phyloP scores from a whole-genome alignment of 2,888 invertebrate genomes.

The Timema cristinae region DNA sequence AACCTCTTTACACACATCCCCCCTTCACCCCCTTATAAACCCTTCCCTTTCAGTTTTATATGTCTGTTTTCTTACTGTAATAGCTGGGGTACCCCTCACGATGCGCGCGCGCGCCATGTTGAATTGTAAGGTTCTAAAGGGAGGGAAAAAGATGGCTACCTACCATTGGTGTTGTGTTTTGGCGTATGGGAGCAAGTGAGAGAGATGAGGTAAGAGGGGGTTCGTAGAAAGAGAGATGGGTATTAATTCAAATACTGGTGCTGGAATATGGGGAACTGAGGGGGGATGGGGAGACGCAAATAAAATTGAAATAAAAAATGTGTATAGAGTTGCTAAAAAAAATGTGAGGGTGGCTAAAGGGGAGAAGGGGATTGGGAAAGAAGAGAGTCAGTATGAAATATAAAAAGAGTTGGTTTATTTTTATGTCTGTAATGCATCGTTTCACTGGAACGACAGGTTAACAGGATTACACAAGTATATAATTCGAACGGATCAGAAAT shows the following conservation, averaged over 20 bases:
- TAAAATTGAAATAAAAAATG: conserved; percentile 16
- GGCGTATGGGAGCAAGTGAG: conserved; percentile 1
- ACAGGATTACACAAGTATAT: conserved; percentile 12
- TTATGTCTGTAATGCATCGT: conserved; percentile 16
- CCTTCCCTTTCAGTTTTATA: conserved; percentile 51
- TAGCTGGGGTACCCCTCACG: conserved; percentile 45
- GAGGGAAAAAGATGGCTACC: conserved; percentile 30
- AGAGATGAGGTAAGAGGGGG: conserved; percentile 13
- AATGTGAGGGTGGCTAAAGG: no score
- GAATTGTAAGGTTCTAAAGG: conserved; percentile 43
- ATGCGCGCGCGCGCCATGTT: conserved; percentile 44
- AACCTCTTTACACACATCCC: conserved; percentile 42
- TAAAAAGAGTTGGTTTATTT: conserved; percentile 12
- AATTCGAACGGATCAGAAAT: neutral
- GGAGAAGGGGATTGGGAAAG: conserved; percentile 8
- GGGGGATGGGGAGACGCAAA: conserved; percentile 11
- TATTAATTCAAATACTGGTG: conserved; percentile 28
- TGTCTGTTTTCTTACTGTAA: conserved; percentile 56
- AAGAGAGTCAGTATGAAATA: conserved; percentile 8
- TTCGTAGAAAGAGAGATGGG: conserved; percentile 17
- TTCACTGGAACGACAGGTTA: conserved; percentile 11
- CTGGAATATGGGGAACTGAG: conserved; percentile 21
- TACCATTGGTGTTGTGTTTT: conserved; percentile 29
- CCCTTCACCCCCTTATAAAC: conserved; percentile 39
- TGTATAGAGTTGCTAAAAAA: conserved; percentile 17